Evolutionary conservation across 2,888 invertebrate species (phyloP), one percentile per base, ranked within the genome.

Genomic region (Epinotia demarniana): DNA sequence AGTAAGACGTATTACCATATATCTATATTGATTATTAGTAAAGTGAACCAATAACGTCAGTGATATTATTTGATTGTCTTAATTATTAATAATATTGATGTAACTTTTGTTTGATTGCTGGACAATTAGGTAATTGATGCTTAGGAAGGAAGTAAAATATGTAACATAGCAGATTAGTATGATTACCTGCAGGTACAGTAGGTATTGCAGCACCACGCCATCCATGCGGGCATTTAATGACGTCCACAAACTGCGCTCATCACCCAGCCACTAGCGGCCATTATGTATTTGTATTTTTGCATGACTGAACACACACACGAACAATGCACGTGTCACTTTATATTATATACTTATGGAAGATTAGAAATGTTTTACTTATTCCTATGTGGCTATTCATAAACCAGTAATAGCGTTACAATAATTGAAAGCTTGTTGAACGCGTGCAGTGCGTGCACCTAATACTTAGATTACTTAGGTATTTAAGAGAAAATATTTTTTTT

Each of bases 141-240:
- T 60, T 60, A 62, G 80, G 53, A n/a, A 53, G 53, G n/a, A n/a
- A 16, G 49, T 49, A 49, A 13, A 13, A 13, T 16, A 49, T 13
- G 16, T 49, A n/a, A n/a, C n/a, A 39, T 81, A 82, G 79, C 75
- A 77, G 77, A 76, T 79, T 79, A 77, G 79, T 75, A 71, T 79
- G 78, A 86, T 89, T 87, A 89, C 84, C 81, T 81, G 80, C 80
- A 80, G 81, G 83, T 80, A 81, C 9, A 39, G 9, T 39, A 80
- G 77, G 82, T 81, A 82, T 86, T 85, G 84, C 85, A 80, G 82
- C 82, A 63, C 57, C 33, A 27, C 62, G 58, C 86, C 84, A 85
- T 83, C 82, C 82, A 88, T 88, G 87, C 86, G 86, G 86, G 86
- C 81, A 86, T 81, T 84, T 86, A 87, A 88, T 89, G 82, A 81